Evolutionary conservation across 2,888 invertebrate genomes (phyloP), one percentile per base, ranked within the genome.

Genomic region (Tupiocoris notatus): DNA sequence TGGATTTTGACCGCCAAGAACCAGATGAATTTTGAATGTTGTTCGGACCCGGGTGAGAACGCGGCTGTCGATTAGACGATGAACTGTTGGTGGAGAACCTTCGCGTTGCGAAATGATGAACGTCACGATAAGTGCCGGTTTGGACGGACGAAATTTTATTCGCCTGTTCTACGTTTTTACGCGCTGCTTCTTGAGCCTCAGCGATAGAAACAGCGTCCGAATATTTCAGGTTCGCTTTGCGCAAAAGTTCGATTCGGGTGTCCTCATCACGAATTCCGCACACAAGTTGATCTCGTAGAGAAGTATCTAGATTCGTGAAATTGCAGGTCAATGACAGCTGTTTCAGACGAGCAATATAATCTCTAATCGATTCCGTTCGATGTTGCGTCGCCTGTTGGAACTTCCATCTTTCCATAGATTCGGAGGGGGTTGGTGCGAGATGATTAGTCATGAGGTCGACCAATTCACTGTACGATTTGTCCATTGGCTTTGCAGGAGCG

Each of bases 401-500:
- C n/a, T n/a, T n/a, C n/a, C n/a, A n/a, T n/a, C n/a, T n/a, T n/a
- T n/a, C n/a, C n/a, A n/a, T 65, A 1, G 65, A 24, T 25, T 65
- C 65, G n/a, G 65, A 65, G 1, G 65, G 25, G 17, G 65, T 1
- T 17, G 65, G 65, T 17, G 23, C 65, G 1, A 65, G 39, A 16
- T 65, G 65, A 2, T n/a, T 17, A 25, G 3, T 25, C n/a, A 65
- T 0, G 23, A 65, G 17, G 1, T 16, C 7, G 1, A 65, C 25
- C 9, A 65, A 25, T 2, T 24, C 24, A 6, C 18, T 9, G 17
- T 65, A 65, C 1, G 6, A 12, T 23, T 25, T 65, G n/a, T 65
- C 64, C 9, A 25, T 65, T 9, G 65, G 65, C 17, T 65, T 65
- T 17, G 12, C n/a, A 9, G 65, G 65, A 12, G 65, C 24, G 39